Base-by-base conservation (phyloP, 2,113 vertebrate species). In the Mesoclemmys tuberculata region DNA sequence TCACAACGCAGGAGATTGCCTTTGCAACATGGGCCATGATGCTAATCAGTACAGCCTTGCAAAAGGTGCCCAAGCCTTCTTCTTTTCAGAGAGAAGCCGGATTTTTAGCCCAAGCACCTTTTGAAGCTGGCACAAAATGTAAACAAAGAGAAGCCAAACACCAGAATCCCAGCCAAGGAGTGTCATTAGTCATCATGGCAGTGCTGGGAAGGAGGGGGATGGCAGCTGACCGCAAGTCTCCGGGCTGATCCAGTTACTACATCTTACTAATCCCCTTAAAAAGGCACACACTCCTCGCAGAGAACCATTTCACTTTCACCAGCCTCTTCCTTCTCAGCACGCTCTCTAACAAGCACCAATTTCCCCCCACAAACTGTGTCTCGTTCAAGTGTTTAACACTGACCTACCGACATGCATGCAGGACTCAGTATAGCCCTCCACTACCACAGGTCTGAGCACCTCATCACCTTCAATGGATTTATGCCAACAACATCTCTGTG, bases 21-120 rank as follows among this genome's bases (percentile, higher is more conserved):
- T 99, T 98, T 3, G 96, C 97, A 78, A 99, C 96, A 90, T 98
- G 98, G 92, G 99, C 98, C 93, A 98, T 98, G 38, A 98, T 98
- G 88, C 99, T 98, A 74, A 99, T 99, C 95, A 99, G 92, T 46
- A 98, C 98, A 97, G 98, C 99, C 98, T 99, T 99, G 96, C 99
- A 99, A 97, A 99, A 99, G 82, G 99, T 98, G 31, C 99, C 99
- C 99, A 98, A 56, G 99, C 97, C 48, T 99, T 98, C 93, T 99
- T 99, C 98, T 99, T 99, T 93, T 99, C 98, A 5, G 99, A 99
- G 8, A 99, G 97, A 68, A 98, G 98, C 98, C 99, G 99, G 95
- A 94, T 97, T 98, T 99, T 99, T 74, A 99, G 97, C 64, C 98
- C 95, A 84, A 99, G 98, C 74, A 99, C 98, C 97, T 99, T 99